Evolutionary conservation across 2,888 invertebrate genomes (phyloP), one percentile per base, ranked within the genome.

Genomic region (Bedellia somnulentella): DNA sequence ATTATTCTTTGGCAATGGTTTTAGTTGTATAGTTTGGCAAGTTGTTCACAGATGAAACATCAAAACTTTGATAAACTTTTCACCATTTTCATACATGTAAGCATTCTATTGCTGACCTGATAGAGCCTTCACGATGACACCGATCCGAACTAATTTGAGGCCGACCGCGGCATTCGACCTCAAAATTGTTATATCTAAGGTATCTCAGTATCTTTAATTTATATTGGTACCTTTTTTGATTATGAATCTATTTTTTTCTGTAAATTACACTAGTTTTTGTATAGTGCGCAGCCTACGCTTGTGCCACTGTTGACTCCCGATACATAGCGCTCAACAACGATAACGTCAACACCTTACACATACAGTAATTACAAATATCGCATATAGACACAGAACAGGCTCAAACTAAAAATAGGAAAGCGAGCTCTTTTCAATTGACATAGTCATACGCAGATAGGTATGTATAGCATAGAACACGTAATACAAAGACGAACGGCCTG

Each of bases 161-260:
- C n/a, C 27, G 4, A 17, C 15, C 12, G 16, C 21, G 15, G 29
- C n/a, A 10, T 11, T n/a, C 29, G 13, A 16, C 24, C 23, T 24
- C 29, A 23, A 29, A 23, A 15, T 24, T 24, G 23, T 29, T 29
- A 29, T 24, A 70, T 64, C 70, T 73, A 70, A 66, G 57, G 66
- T 71, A 67, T 66, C 57, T 56, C 52, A 52, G 49, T 57, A 56
- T 60, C 37, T 47, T 61, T 62, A 60, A 58, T 68, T 71, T 75
- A 77, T 75, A 71, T 83, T 85, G 85, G 85, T 85, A 85, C 85
- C 76, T 85, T 83, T 60, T 68, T 84, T 80, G 79, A 80, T 80
- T 80, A 79, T 78, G 75, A 73, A 64, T 68, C 77, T 80, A 80
- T 78, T 71, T 64, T 63, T 70, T 53, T 73, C 58, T 54, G 71